A percentile compares a stretch with the other conserved stretches of the same genome.
phyloP scores from a whole-genome alignment of 2,113 vertebrate genomes.

The Emydura subglobosa region DNA sequence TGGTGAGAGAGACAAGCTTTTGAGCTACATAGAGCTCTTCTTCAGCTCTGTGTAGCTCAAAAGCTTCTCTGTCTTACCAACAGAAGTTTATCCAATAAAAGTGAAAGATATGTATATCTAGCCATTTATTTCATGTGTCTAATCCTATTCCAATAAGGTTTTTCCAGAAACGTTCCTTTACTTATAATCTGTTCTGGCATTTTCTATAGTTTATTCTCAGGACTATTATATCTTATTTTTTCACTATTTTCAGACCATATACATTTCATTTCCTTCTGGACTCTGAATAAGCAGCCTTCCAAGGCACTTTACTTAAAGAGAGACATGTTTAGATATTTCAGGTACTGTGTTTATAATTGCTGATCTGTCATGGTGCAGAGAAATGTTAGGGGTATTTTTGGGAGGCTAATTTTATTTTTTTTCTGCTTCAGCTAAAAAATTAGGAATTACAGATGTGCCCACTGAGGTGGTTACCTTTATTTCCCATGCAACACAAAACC shows the following conservation, averaged over 20 bases:
- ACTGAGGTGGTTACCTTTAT: conserved; percentile 89
- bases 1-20: not conserved
- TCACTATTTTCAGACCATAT: too few relatives aligned
- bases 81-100: not conserved
- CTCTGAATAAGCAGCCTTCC: not conserved
- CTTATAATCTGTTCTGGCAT: not conserved
- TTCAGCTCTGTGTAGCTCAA: not conserved
- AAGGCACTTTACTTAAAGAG: not conserved
- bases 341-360: not conserved
- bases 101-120: not conserved
- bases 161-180: not conserved
- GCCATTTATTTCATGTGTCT: not conserved
- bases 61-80: not conserved
- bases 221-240: not conserved
- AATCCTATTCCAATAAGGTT: not conserved
- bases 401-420: conserved; percentile 39
- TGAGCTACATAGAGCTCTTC: too few relatives aligned
- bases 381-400: not conserved
- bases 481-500: conserved; percentile 87
- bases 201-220: not conserved
- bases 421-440: conserved; percentile 83
- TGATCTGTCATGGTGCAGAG: not conserved
- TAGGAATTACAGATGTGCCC: conserved; percentile 87
- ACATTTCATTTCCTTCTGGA: not conserved
- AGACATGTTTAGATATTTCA: not conserved